These are phyloP conservation scores for Ischnus inquisitorius DNA, from an alignment of 2,888 invertebrate species.

Conservation along the genomic window DNA sequence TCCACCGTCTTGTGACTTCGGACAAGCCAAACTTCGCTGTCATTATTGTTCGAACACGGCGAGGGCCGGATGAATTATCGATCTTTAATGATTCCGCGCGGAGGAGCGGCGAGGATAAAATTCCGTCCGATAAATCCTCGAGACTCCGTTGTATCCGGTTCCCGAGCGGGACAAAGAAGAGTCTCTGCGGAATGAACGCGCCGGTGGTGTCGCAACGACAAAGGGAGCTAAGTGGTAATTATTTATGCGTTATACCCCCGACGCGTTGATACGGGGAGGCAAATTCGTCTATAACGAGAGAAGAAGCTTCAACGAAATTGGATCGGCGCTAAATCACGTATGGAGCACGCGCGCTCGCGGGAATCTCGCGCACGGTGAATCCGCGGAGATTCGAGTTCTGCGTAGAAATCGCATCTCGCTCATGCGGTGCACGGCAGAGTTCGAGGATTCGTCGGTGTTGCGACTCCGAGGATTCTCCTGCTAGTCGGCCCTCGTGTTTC, in stretches of 20 bases:
- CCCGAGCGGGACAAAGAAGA: constrained; percentile 75
- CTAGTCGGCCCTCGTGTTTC: constrained; percentile 61
- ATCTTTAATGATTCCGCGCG: constrained; percentile 77
- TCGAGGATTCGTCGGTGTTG: background rate
- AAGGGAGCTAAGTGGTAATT: constrained; percentile 82
- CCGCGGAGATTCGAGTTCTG: constrained; percentile 52
- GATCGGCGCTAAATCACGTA: constrained; percentile 80
- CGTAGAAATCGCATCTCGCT: background rate
- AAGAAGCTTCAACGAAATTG: constrained; percentile 76
- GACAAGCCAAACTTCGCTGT: background rate
- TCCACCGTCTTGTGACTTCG: background rate
- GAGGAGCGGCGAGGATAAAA: constrained; percentile 70
- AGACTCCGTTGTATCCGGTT: constrained; percentile 73
- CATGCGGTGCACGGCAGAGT: background rate
- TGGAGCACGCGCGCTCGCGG: constrained; percentile 72
- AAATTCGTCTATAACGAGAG: background rate
- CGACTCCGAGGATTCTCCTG: background rate
- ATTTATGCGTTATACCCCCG: constrained; percentile 82
- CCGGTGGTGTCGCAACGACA: constrained; percentile 76
- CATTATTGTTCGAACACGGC: constrained; percentile 26
- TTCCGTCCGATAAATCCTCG: constrained; percentile 80
- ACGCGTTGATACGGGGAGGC: constrained; percentile 36
- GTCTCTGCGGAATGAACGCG: constrained; percentile 70
- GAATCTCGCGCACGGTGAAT: background rate
- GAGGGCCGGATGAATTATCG: constrained; percentile 77